Evolutionary conservation across 2,113 vertebrate genomes (phyloP).

Genomic region (Phainopepla nitens): DNA sequence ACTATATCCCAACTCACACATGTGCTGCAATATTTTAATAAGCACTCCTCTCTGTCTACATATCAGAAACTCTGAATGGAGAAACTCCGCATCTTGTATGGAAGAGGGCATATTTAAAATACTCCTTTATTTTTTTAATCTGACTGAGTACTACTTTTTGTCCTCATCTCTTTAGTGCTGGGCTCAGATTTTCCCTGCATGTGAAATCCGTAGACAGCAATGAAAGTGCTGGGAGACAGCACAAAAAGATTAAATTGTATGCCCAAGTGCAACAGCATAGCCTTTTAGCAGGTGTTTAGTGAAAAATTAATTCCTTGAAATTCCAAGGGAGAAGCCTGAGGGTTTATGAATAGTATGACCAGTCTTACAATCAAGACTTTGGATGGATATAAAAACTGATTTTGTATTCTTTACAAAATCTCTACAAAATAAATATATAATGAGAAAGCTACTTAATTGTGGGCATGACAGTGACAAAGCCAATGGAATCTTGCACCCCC

Average conservation of each 20-base stretch:
- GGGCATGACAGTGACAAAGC: not conserved
- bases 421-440: slow-evolving; percentile 61
- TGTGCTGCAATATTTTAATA: not conserved
- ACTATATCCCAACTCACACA: not conserved
- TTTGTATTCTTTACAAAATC: slow-evolving; percentile 65
- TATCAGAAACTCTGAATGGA: not conserved
- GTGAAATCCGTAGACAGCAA: slow-evolving; percentile 54
- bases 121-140: not conserved
- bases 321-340: slow-evolving; percentile 71
- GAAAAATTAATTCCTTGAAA: slow-evolving; percentile 78
- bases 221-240: slow-evolving; percentile 67
- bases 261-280: slow-evolving; percentile 68
- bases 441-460: slow-evolving; percentile 34
- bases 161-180: slow-evolving; percentile 10
- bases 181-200: slow-evolving; percentile 44
- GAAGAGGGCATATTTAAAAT: not conserved
- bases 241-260: slow-evolving; percentile 71
- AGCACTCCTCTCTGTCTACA: not conserved
- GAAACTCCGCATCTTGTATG: not conserved
- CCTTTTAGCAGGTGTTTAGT: slow-evolving; percentile 71
- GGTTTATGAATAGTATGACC: slow-evolving; percentile 68
- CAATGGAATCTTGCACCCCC: not conserved
- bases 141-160: slow-evolving; percentile 25
- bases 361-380: slow-evolving; percentile 72
- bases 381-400: slow-evolving; percentile 69